Percentiles rank a stretch among this genome's conserved stretches.
phyloP scores from a whole-genome alignment of 2,888 invertebrate genomes.

The Caenorhabditis doughertyi region DNA sequence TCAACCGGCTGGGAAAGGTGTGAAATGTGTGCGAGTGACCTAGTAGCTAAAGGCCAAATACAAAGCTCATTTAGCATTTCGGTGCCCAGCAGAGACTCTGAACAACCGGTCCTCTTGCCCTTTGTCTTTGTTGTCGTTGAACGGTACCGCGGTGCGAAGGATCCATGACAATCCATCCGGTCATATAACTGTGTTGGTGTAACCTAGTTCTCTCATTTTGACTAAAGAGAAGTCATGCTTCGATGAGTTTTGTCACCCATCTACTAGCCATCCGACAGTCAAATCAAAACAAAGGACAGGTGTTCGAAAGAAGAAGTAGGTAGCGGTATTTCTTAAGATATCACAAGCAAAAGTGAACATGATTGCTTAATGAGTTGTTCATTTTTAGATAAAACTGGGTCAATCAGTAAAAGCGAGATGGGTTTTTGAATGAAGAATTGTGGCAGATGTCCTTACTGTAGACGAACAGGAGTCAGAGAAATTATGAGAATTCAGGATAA shows the following conservation, averaged over 20 bases:
- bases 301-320: slow-evolving; percentile 16
- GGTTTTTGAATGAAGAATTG: slow-evolving; percentile 3
- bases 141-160: slow-evolving; percentile 4
- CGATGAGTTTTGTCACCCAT: slow-evolving; percentile 41
- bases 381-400: slow-evolving; percentile 27
- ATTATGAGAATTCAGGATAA: too few species aligned
- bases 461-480: not conserved
- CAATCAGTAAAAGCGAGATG: slow-evolving; percentile 19
- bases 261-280: not conserved
- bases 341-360: slow-evolving; percentile 37
- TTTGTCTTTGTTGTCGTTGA: slow-evolving; percentile 26
- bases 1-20: slow-evolving; percentile 42
- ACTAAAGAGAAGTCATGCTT: slow-evolving; percentile 45
- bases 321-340: slow-evolving; percentile 37
- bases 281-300: slow-evolving; percentile 43
- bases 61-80: slow-evolving; percentile 43
- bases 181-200: slow-evolving; percentile 58
- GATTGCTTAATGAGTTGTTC: slow-evolving; percentile 44
- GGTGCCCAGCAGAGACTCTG: not conserved
- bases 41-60: slow-evolving; percentile 12
- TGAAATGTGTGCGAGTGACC: slow-evolving; percentile 41
- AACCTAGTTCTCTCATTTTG: slow-evolving; percentile 49
- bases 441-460: slow-evolving; percentile 4
- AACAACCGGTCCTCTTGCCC: slow-evolving; percentile 42
- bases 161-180: slow-evolving; percentile 45